phyloP scores from a whole-genome alignment of 2,113 vertebrate genomes.

The Passer montanus region DNA sequence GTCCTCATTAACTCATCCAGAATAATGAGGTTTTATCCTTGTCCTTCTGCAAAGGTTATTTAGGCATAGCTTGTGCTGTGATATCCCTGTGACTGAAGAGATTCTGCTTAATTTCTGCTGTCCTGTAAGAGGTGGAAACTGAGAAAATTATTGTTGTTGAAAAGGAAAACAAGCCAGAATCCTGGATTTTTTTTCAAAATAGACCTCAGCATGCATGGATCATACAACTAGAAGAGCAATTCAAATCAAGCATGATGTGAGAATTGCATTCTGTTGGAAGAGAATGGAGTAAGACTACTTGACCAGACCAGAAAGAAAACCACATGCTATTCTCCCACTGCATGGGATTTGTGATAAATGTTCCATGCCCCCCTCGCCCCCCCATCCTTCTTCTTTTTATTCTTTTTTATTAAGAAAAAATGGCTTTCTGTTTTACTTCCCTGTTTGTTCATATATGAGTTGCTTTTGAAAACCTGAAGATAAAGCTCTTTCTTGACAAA shows the following conservation, averaged over 20 bases:
- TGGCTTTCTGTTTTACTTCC: neutral
- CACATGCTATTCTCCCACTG: neutral
- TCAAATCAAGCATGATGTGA: neutral
- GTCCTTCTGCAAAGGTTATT: neutral
- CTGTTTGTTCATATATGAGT: neutral
- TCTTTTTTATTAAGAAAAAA: neutral
- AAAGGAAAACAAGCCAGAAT: neutral
- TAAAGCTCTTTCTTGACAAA: neutral
- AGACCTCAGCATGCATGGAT: neutral
- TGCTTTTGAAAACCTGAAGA: neutral
- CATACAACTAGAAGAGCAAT: neutral
- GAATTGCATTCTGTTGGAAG: neutral
- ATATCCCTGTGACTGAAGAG: neutral
- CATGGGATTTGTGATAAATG: neutral
- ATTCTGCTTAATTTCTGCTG: neutral
- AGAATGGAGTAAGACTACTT: neutral
- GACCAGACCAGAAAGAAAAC: neutral
- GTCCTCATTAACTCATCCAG: neutral
- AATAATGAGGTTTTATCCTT: conserved; percentile 5
- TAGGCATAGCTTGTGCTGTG: neutral
- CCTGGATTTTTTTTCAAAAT: neutral
- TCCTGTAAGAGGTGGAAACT: neutral
- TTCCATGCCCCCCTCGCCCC: too few species aligned
- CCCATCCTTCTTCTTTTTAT: neutral
- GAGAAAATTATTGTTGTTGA: neutral